phyloP scores from a whole-genome alignment of 2,888 invertebrate genomes.

The Tipula unca region DNA sequence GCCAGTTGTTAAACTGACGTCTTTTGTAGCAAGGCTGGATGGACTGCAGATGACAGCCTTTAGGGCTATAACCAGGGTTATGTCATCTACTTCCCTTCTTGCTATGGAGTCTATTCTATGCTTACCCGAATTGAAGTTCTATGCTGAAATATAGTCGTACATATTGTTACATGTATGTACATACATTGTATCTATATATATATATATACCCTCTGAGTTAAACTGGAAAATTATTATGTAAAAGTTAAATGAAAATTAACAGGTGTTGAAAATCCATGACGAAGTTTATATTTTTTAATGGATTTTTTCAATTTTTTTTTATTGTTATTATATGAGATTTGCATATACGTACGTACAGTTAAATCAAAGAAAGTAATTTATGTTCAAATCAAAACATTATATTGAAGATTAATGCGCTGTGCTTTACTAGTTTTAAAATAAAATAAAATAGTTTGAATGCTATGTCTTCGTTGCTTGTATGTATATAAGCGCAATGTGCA shows the following conservation, averaged over 20 bases:
- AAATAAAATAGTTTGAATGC: too few relatives aligned
- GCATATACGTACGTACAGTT: too few relatives aligned
- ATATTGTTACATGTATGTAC: background rate
- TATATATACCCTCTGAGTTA: background rate
- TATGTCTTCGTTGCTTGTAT: too few relatives aligned
- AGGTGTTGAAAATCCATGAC: background rate
- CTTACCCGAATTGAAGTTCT: too few relatives aligned
- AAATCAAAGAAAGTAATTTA: background rate
- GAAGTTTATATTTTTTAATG: background rate
- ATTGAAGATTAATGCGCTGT: background rate
- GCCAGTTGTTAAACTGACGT: too few relatives aligned
- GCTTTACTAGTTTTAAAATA: background rate
- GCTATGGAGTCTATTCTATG: too few relatives aligned
- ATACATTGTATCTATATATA: background rate
- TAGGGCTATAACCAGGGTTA: too few relatives aligned
- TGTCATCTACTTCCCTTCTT: too few relatives aligned
- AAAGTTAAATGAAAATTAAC: background rate
- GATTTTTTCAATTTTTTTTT: background rate
- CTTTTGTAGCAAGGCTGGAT: too few relatives aligned
- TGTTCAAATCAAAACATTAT: background rate
- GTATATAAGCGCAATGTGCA: too few relatives aligned
- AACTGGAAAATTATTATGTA: background rate
- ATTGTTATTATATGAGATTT: background rate
- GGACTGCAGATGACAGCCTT: too few relatives aligned
- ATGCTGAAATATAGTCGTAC: background rate